Evolutionary conservation across 2,113 vertebrate genomes (phyloP).

Genomic region (Centrocercus urophasianus): DNA sequence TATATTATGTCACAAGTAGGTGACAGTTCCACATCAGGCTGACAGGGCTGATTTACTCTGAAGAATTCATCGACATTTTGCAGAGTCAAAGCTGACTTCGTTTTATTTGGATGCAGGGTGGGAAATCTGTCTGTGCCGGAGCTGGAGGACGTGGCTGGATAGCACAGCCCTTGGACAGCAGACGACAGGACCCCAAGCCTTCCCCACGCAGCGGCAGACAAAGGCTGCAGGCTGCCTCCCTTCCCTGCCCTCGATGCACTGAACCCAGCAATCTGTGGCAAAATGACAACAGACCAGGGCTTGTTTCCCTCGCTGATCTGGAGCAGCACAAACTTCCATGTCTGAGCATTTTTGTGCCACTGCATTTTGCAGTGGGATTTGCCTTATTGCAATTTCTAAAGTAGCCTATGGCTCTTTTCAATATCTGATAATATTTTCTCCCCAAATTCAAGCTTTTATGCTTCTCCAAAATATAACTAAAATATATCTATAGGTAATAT

Average conservation of each 20-base stretch:
- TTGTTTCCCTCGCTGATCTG: neutral
- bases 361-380: neutral
- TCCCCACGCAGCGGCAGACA: neutral
- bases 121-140: slow-evolving; percentile 79
- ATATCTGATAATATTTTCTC: neutral
- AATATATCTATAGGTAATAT: neutral
- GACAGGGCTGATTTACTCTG: slow-evolving; percentile 95
- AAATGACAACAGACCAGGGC: neutral
- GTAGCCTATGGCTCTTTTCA: neutral
- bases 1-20: slow-evolving; percentile 91
- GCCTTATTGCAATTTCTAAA: neutral
- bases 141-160: slow-evolving; percentile 32
- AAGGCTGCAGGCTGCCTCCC: neutral
- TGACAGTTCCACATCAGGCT: slow-evolving; percentile 94
- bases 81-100: slow-evolving; percentile 89
- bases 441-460: neutral
- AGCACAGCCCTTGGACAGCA: neutral
- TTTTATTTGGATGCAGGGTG: slow-evolving; percentile 82
- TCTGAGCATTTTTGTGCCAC: neutral
- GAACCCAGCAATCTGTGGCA: neutral
- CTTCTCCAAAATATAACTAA: neutral
- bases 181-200: neutral
- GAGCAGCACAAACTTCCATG: neutral
- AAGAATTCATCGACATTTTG: slow-evolving; percentile 90
- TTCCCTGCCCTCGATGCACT: neutral